Base-by-base conservation (phyloP, 2,797 vertebrate genomes). In the Petrocephalus schoutedeni region DNA sequence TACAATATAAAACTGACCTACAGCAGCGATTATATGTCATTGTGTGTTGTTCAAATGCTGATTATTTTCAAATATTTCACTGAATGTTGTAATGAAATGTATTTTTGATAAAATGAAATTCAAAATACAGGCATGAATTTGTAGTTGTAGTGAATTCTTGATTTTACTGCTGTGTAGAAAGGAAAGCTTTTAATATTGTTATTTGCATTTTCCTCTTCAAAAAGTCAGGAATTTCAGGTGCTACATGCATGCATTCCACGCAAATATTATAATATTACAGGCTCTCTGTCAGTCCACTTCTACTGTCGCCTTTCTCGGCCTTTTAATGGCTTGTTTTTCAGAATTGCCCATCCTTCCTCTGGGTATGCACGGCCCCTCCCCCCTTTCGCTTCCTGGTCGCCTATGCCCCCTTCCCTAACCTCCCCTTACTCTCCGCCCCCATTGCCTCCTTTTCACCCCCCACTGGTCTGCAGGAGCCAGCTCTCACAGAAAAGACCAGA, bases 401-500 rank as follows among this genome's bases (percentile, higher is more conserved):
- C 41, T 58, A 21, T 87, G 23, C 54, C 74, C 57, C 51, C 54
- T 28, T 86, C 57, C 28, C 88, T 21, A 23, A 21, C 86, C 59
- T n/a, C 57, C 58, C 28, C 49, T 67, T n/a, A 14, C 88, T 19
- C 45, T 57, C 45, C 83, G 10, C 71, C 21, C 41, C 45, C 74
- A 4, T 83, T 83, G 49, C 80, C 59, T 86, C 86, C 88, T 59
- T 59, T 23, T 61, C 64, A 58, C 83, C 87, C 82, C 82, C 87
- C 58, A 84, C 87, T 61, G 83, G 41, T 88, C 28, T 87, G 87
- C 64, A 80, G 83, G 89, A 84, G 87, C 87, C 84, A 64, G 67
- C 71, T 82, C 80, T 89, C 67, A 88, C 83, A 88, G 83, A 88
- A 87, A 87, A 67, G 56, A 77, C 45, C 10, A 89, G 14, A 59